Evolutionary conservation across 2,888 invertebrate species (phyloP), one percentile per base, ranked within the genome.

Genomic region (Xestoiulus laeticollis): DNA sequence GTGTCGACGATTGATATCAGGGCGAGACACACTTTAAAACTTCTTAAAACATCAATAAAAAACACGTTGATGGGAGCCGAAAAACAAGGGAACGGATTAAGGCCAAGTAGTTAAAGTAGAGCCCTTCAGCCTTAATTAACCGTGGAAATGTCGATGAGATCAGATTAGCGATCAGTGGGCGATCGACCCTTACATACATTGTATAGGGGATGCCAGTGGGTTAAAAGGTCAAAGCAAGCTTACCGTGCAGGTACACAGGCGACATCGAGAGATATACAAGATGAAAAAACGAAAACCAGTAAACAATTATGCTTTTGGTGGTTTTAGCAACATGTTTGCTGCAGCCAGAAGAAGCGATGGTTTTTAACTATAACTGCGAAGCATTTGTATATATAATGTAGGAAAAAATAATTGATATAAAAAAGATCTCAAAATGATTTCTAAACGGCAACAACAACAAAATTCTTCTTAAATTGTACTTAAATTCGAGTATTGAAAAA

Each of bases 31-130:
- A 59, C 59, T 68, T 68, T 26, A 68, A 68, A 68, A 68, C 68
- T 68, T 68, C 68, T 68, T 68, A 68, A 68, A 68, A 68, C 68
- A 68, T 68, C 68, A 68, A 68, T 68, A 68, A 68, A 68, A 68
- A 59, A 59, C 68, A 68, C 68, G 68, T 26, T 68, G 68, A 48
- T 26, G 26, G 26, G 26, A 68, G 68, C 8, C 26, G 68, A 68
- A 26, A 38, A 68, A 68, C n/a, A 68, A 68, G 26, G 14, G 68
- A 68, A 68, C 26, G 68, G 68, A 68, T 68, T 26, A 68, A 68
- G 68, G 68, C 68, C 68, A 68, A 26, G 26, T 68, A 68, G 68
- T 68, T 68, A 68, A 8, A 26, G 68, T 68, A 26, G 68, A 68
- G 68, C 26, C 68, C 68, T 68, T 68, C 26, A 26, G 68, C 68